Evolutionary conservation across 2,113 vertebrate genomes (phyloP), one percentile per base, ranked within the genome.

Genomic region (Tragelaphus scriptus): DNA sequence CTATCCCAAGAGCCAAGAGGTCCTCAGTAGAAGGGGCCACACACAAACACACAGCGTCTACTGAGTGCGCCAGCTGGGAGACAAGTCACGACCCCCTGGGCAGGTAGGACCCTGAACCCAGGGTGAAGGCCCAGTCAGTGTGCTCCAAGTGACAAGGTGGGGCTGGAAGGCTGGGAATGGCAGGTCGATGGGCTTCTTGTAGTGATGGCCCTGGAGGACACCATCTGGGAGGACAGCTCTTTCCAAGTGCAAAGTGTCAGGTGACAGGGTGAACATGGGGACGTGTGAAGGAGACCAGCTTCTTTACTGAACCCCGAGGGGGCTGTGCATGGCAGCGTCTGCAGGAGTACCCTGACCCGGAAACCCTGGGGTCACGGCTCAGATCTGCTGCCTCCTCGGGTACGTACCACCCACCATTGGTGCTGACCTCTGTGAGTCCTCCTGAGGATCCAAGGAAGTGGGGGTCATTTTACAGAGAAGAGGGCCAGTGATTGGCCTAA

Each of bases 21-120:
- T n/a, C 9, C 7, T 14, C 5, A 1, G 7, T 2, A 15, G 14
- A 26, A 32, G 49, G 15, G 1, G 51, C 87, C 68, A 15, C 26
- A 2, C 36, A n/a, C 0, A 0, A 23, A 59, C 26, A 0, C 0
- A 5, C 16, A 19, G 36, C 5, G 6, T 3, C 25, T 11, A 8
- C 36, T 1, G 10, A 47, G 56, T 1, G 2, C 11, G 15, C 8
- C 55, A 19, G 65, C 79, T 26, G 79, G 58, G 32, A 49, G 32
- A 56, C n/a, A 84, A 25, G 79, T n/a, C 86, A 56, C 0, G 10
- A 11, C 49, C 10, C 79, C 21, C 79, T 81, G 30, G 77, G 36
- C 14, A 17, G 4, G 28, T n/a, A 2, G 59, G 21, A 58, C 44
- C 4, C 40, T 23, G 2, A 2, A 17, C 80, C n/a, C 6, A n/a